Conservation (phyloP, 1,140 invertebrate genomes). For the Tetramorium parvispinum region DNA sequence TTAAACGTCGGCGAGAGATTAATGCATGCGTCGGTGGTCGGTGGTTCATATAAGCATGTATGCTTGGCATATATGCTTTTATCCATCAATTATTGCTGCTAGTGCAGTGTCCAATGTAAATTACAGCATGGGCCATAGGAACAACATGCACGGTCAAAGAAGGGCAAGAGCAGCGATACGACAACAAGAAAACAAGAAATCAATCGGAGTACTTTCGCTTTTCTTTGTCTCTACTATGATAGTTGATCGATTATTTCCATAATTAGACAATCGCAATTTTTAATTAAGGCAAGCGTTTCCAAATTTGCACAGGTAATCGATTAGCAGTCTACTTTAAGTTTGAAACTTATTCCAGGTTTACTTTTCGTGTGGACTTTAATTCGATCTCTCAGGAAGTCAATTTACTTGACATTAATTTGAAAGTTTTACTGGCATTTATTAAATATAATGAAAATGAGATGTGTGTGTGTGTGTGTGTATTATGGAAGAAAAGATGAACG, state of each 20-base stretch:
- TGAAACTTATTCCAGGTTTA: constrained; percentile 11
- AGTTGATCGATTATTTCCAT: not conserved
- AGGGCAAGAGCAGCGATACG: constrained; percentile 6
- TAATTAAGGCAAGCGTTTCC: not conserved
- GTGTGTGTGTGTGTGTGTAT: not conserved
- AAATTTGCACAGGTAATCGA: constrained; percentile 7
- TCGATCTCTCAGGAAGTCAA: not conserved
- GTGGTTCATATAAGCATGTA: constrained; percentile 26
- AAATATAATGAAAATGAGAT: not conserved
- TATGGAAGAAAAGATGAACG: not conserved
- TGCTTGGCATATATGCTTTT: constrained; percentile 37
- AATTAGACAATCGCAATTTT: not conserved
- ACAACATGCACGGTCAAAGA: constrained; percentile 3
- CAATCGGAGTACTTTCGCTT: not conserved
- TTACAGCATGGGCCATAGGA: constrained; percentile 33
- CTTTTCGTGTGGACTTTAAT: not conserved
- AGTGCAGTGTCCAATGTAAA: constrained; percentile 35
- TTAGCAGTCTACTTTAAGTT: not conserved
- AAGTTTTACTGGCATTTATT: not conserved
- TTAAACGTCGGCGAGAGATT: constrained; percentile 62
- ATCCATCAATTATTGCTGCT: constrained; percentile 67
- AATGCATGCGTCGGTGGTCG: constrained; percentile 58
- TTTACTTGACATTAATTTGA: not conserved
- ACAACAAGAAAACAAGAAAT: not conserved
- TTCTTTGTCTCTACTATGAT: not conserved